Evolutionary conservation across 35 echinoderm and acorn worm genomes (phyloP), one percentile per base, ranked within the genome.

Genomic region (Diadema setosum): DNA sequence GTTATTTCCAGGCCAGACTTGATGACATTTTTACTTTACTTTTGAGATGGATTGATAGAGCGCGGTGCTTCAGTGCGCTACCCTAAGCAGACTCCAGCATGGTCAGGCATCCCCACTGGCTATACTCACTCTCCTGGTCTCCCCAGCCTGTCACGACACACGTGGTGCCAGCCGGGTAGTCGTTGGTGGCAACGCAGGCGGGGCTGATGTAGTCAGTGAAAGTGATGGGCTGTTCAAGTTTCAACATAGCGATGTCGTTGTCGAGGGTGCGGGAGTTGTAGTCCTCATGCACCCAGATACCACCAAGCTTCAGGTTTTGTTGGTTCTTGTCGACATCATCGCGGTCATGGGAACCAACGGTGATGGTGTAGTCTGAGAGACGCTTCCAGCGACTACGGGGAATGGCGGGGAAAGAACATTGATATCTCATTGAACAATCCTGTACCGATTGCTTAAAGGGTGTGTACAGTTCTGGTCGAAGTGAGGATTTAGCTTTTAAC

Each of bases 81-180:
- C n/a, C n/a, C n/a, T n/a, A n/a, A n/a, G n/a, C n/a, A n/a, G n/a
- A n/a, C n/a, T n/a, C n/a, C n/a, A n/a, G n/a, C n/a, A n/a, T n/a
- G n/a, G n/a, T n/a, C n/a, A n/a, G n/a, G n/a, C 55, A 58, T 25
- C 55, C 55, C 56, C 0, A 23, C 16, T 14, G 20, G 20, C 56
- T 55, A 12, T 55, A 96, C 94, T 81, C 91, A 97, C 95, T 84
- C 57, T 97, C 95, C 30, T 88, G 87, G 70, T 93, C 80, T 24
- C 91, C 91, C 95, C 95, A 97, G 0, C 95, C 91, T 0, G 95
- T 93, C 14, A 97, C 87, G 45, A 88, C 82, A 23, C 95, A 97
- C 21, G 59, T 34, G n/a, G 91, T 78, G 11, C 65, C 91, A 27
- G 91, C 20, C 6, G 87, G 55, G 75, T 84, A 89, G 31, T 93